Conservation (phyloP, 2,797 vertebrate species). For the Stomatorhinus walkeri region DNA sequence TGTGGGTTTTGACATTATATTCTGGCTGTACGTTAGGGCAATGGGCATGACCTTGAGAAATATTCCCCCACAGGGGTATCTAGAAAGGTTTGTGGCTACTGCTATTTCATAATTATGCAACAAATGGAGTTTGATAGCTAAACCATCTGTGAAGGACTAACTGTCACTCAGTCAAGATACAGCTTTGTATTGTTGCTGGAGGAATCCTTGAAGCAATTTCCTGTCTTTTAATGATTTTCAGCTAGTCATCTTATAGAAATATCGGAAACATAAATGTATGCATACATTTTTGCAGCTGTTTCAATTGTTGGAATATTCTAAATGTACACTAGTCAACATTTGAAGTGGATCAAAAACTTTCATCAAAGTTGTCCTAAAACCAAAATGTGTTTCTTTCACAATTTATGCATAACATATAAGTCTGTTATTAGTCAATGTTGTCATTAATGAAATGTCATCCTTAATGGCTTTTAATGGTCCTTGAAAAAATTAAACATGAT, state of each 20-base stretch:
- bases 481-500: no score
- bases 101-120: neutral
- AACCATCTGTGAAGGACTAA: neutral
- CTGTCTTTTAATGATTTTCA: neutral
- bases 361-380: no score
- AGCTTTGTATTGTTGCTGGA: neutral
- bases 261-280: neutral
- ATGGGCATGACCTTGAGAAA: conserved; percentile 17
- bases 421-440: no score
- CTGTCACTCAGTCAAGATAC: neutral
- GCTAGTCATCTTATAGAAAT: neutral
- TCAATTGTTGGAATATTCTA: neutral
- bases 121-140: neutral
- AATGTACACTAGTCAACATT: neutral
- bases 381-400: no score
- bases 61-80: neutral
- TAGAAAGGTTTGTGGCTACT: neutral
- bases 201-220: neutral
- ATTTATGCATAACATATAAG: no score
- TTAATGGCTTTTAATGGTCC: no score
- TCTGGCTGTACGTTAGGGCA: conserved; percentile 41
- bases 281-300: neutral
- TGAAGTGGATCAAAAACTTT: no score
- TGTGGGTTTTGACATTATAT: conserved; percentile 16
- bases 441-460: no score